Evolutionary conservation across 2,113 vertebrate genomes (phyloP), one percentile per base, ranked within the genome.

Genomic region (Callionymus lyra): DNA sequence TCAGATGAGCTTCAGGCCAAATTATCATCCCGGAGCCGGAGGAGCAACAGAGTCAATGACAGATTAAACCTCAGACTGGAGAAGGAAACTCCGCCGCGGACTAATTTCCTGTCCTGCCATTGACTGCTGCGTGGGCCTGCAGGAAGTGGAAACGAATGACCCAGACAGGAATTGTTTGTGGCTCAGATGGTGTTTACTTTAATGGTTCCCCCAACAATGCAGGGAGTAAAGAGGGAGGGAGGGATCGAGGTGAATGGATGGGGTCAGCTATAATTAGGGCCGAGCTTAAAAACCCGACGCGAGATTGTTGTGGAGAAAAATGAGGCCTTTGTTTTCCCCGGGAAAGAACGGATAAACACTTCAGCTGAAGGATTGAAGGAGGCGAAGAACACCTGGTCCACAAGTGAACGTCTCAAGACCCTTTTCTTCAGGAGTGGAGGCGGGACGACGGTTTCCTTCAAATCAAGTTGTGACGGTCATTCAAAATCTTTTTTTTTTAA

Each of bases 71-170:
- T 38, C 31, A 44, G 37, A 42, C 38, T n/a, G 44, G 34, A 54
- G 64, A 72, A 50, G 66, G 53, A 62, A 50, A 31, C 44, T 53
- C 58, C 59, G 54, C 16, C 6, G 34, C 35, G 52, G 18, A 47
- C 52, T 52, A 37, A 69, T 54, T 63, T 74, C 65, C 67, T 63
- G 61, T 39, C 41, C 8, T 46, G 59, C 44, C 52, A 55, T 37
- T 34, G 62, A 61, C 46, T 33, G 12, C 33, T 11, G 36, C 6
- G 8, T 35, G 11, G 38, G 36, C 47, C 44, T 33, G 43, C n/a
- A 59, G 61, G 64, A 67, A 65, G 69, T 55, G 61, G 61, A 48
- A 63, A 57, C 12, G 56, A 70, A 55, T 48, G 37, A 67, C 39
- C 63, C 34, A 17, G 17, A 64, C 50, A 16, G 18, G 16, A 45